Base-by-base conservation (phyloP, 2,888 invertebrate species). In the Itoplectis maculator region DNA sequence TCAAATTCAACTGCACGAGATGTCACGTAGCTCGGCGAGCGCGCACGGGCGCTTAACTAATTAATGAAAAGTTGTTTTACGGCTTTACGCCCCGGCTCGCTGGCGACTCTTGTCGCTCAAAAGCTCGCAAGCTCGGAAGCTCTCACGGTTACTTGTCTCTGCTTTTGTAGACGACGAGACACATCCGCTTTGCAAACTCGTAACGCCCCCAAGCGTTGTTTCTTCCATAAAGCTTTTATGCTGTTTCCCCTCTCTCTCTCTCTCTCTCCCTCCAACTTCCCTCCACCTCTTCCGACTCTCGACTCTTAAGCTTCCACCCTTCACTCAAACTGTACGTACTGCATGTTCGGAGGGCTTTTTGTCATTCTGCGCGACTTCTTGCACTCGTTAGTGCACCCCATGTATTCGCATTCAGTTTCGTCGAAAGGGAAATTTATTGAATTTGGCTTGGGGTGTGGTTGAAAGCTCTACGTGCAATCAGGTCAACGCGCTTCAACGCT, bases 21-120 rank as follows among this genome's bases (percentile, higher is more conserved):
- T 20, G 15, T 3, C 20, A 13, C 13, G 2, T 29, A 20, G 15
- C 9, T 8, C 42, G 40, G 37, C 23, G 8, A n/a, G n/a, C 56
- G 29, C 15, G 29, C 29, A 29, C 29, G 29, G 5, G 59, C 5
- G 49, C 4, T 42, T 63, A 40, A 56, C 70, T 74, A 80, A 66
- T 76, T 56, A 70, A 66, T 76, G 70, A 59, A 70, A 76, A 81
- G 65, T 59, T 70, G 45, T 68, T 45, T 61, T 37, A 29, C 63
- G 49, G 54, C 29, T 29, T 45, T 0, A 45, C 45, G 61, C 18
- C 49, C 11, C 11, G 42, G 45, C 23, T 66, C 23, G 11, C 35
- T 13, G 29, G 29, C 29, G 29, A 20, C 18, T 23, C 42, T 61
- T 45, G 47, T 4, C 15, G 15, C 29, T 13, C 1, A 61, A 11